Percentiles rank a stretch among this genome's conserved stretches.
Conservation (phyloP, 2,797 vertebrate genomes). For the Sebastes vulpes region DNA sequence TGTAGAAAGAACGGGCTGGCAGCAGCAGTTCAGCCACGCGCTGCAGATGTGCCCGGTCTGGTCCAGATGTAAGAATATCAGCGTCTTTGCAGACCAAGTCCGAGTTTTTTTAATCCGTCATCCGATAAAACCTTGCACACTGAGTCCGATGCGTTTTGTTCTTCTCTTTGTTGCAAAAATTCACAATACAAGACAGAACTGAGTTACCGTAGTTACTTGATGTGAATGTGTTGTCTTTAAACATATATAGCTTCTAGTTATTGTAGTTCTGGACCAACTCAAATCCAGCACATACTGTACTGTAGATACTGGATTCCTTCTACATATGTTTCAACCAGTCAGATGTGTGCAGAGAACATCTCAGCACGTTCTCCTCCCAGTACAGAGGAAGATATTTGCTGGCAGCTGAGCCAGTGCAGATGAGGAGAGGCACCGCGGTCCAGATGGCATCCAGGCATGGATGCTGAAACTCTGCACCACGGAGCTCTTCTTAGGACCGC, state of each 20-base stretch:
- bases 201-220: too few relatives aligned
- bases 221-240: too few relatives aligned
- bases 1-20: too few relatives aligned
- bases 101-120: too few relatives aligned
- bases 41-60: too few relatives aligned
- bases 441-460: conserved; percentile 1
- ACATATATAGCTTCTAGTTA: background rate
- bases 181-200: too few relatives aligned
- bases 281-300: background rate
- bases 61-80: too few relatives aligned
- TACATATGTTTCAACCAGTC: background rate
- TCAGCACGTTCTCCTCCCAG: background rate
- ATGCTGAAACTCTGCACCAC: background rate
- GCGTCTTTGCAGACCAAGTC: too few relatives aligned
- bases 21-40: too few relatives aligned
- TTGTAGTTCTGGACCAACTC: background rate
- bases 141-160: too few relatives aligned
- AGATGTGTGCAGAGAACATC: background rate
- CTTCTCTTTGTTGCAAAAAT: too few relatives aligned
- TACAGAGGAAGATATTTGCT: background rate
- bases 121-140: too few relatives aligned
- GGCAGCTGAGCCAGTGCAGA: conserved; percentile 1
- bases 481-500: background rate
- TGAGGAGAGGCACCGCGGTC: background rate
- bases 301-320: background rate